Percentiles rank a stretch among this genome's conserved stretches.
Evolutionary conservation across 2,888 invertebrate species (phyloP).

Genomic region (Spodoptera picta): DNA sequence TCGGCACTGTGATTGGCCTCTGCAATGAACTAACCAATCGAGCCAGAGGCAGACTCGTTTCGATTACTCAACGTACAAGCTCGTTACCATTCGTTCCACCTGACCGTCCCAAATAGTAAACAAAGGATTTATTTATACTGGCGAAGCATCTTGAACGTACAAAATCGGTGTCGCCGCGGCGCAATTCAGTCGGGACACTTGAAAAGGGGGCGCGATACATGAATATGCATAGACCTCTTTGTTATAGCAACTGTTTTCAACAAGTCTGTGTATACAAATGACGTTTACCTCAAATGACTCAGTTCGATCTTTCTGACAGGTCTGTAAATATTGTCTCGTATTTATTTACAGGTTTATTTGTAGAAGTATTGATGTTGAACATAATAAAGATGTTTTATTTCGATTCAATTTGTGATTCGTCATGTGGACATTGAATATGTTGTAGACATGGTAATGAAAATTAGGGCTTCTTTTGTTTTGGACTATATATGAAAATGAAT

Average conservation of each 20-base stretch:
- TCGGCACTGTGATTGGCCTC: too few relatives aligned
- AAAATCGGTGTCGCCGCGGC: slow-evolving; percentile 71
- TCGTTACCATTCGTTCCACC: slow-evolving; percentile 21
- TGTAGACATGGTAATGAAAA: too few relatives aligned
- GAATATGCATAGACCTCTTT: slow-evolving; percentile 84
- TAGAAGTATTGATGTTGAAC: slow-evolving; percentile 2
- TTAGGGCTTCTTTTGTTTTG: too few relatives aligned
- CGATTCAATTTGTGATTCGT: too few relatives aligned
- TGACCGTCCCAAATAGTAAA: slow-evolving; percentile 37
- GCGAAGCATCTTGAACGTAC: slow-evolving; percentile 68
- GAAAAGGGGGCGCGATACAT: slow-evolving; percentile 74
- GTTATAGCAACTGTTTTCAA: slow-evolving; percentile 73
- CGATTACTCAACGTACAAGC: too few relatives aligned
- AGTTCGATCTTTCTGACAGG: slow-evolving; percentile 47
- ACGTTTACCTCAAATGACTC: slow-evolving; percentile 54
- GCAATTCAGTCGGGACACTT: slow-evolving; percentile 53
- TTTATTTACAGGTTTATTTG: slow-evolving; percentile 15
- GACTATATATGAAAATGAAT: too few relatives aligned
- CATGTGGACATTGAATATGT: too few relatives aligned
- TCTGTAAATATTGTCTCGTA: slow-evolving; percentile 23
- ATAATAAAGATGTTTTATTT: not conserved
- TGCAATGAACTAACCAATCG: too few relatives aligned
- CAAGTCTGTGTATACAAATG: slow-evolving; percentile 65
- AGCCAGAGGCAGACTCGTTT: too few relatives aligned
- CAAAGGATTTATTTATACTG: slow-evolving; percentile 46